Base-by-base conservation (phyloP, 2,888 invertebrate genomes). In the Tryphoninae sp. region DNA sequence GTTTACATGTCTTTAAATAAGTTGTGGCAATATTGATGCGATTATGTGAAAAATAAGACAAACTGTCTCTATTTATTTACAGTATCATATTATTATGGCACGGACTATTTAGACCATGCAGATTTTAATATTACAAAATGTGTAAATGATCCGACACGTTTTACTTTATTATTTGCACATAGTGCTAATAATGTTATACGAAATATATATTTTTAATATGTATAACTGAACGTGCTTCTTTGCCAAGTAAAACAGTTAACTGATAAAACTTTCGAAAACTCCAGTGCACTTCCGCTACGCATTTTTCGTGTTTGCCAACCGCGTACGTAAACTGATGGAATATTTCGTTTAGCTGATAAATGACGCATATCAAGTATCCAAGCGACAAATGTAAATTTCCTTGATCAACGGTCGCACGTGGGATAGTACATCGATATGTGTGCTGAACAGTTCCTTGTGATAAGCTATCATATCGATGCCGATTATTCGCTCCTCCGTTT, bases 351-450 rank as follows among this genome's bases (percentile, higher is more conserved):
- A 69, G 23, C 58, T 49, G 49, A 51, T 45, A 59, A 74, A 71
- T 71, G 6, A 33, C 22, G 74, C 76, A 2, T 80, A 71, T 71
- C 64, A 53, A 26, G 71, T 78, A 61, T 65, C 65, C 51, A 61
- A 67, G 74, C 69, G 78, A 76, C 78, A 74, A 78, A 78, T 78
- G 64, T 22, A 55, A 71, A 75, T 45, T 62, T n/a, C 33, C 33
- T 55, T 58, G 33, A 11, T 22, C 23, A 13, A 33, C 72, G 16
- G 59, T 71, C 19, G 42, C 11, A 49, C 64, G 26, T 26, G 61
- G 8, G 13, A 65, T 49, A 26, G 23, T 55, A 42, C 59, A 68
- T 53, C 42, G 22, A 71, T 55, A 55, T 6, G 19, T 19, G 11
- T 61, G 64, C 42, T 19, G 65, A 40, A 33, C 6, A 42, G 42